phyloP scores from a whole-genome alignment of 2,888 invertebrate genomes.

The Pachydiplax longipennis region DNA sequence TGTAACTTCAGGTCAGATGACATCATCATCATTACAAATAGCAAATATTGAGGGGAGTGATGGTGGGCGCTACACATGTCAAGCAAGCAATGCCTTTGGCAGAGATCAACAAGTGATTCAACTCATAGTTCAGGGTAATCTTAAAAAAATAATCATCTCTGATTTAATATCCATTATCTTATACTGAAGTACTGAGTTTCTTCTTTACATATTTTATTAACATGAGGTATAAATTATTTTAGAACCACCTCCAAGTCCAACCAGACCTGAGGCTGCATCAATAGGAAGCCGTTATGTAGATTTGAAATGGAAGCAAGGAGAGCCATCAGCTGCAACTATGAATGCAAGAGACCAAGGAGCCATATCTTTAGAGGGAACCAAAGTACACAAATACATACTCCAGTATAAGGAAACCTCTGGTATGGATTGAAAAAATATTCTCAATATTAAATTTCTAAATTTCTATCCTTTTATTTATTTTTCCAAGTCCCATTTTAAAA shows the following conservation, averaged over 20 bases:
- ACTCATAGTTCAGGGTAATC: constrained; percentile 70
- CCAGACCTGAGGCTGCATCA: constrained; percentile 72
- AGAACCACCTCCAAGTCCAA: constrained; percentile 78
- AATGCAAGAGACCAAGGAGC: constrained; percentile 9
- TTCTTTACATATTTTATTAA: background rate
- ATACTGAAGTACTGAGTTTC: background rate
- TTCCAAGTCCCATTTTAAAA: too few relatives aligned
- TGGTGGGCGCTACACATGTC: constrained; percentile 80
- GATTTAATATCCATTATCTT: background rate
- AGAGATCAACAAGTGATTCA: constrained; percentile 76
- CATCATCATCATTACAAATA: constrained; percentile 73
- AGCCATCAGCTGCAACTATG: constrained; percentile 67
- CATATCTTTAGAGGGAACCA: constrained; percentile 53
- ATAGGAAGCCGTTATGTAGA: constrained; percentile 75
- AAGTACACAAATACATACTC: constrained; percentile 74
- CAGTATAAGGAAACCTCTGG: constrained; percentile 72
- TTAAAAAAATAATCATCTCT: background rate
- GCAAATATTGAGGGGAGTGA: constrained; percentile 73
- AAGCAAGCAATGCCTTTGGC: constrained; percentile 77
- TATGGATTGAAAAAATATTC: constrained; percentile 56
- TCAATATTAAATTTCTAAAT: too few relatives aligned
- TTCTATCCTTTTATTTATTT: too few relatives aligned
- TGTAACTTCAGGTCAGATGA: background rate
- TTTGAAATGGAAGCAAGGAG: constrained; percentile 77
- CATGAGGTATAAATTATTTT: constrained; percentile 48